Evolutionary conservation across 2,888 invertebrate species (phyloP), one percentile per base, ranked within the genome.

Genomic region (Stegana nigrithorax): DNA sequence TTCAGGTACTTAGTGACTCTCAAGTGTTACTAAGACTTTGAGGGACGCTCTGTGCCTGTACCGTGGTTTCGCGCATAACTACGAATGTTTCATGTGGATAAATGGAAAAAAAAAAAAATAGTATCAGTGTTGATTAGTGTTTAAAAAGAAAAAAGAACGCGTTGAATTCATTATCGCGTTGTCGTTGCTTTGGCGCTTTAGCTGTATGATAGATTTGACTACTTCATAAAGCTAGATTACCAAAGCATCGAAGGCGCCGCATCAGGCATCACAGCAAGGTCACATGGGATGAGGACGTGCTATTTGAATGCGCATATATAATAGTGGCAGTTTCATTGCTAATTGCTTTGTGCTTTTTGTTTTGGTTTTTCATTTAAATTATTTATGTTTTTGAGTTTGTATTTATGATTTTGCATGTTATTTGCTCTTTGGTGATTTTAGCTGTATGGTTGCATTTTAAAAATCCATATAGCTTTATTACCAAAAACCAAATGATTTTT

Each of bases 161-260:
- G 6, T 10, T 26, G 50, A 26, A n/a, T 32, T 4, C 2, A 19
- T 4, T 19, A n/a, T 84, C 87, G 85, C 85, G 85, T 83, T 87
- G 87, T 87, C 91, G 89, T 87, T 88, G 86, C 94, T 94, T 94
- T 94, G 94, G 93, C 91, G 90, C 91, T 92, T 91, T 92, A 92
- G 93, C 93, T 92, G 91, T 90, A 90, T 93, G 93, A 92, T 90
- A 89, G 89, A 85, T 86, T 81, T 86, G 83, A 86, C 84, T 87
- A 86, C 88, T 89, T 92, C 93, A 93, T 94, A 93, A 93, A 94
- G 94, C 93, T 94, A 93, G 92, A 93, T 93, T 93, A 93, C 94
- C 94, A 94, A 93, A 93, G 93, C 92, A 93, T 87, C 88, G 88
- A 88, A 86, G 85, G 83, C 80, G 78, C 75, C 66, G 73, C 68